Conservation (phyloP, 2,113 vertebrate species). For the Menidia beryllina region DNA sequence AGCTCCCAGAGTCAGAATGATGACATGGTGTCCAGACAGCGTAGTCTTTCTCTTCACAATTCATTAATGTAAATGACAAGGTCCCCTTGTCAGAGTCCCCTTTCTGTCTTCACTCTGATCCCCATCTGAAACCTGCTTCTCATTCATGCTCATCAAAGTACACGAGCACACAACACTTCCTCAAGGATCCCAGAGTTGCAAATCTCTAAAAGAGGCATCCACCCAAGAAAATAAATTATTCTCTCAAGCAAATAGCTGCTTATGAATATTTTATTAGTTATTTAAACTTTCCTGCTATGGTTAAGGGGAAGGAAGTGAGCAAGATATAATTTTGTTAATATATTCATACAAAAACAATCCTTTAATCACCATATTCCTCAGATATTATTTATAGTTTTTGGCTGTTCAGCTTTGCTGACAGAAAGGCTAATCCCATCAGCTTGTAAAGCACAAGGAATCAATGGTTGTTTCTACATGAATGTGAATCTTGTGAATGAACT, state of each 20-base stretch:
- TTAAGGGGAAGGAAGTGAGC: conserved; percentile 51
- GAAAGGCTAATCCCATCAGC: conserved; percentile 70
- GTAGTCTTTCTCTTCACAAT: conserved; percentile 74
- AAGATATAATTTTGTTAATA: conserved; percentile 69
- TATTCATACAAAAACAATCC: conserved; percentile 72
- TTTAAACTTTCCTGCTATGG: conserved; percentile 73
- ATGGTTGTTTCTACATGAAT: conserved; percentile 49
- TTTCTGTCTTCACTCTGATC: conserved; percentile 59
- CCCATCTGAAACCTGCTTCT: conserved; percentile 76
- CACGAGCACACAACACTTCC: conserved; percentile 68
- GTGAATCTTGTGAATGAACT: conserved; percentile 46
- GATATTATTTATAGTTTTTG: conserved; percentile 74
- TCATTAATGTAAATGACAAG: conserved; percentile 73
- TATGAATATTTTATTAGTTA: conserved; percentile 83
- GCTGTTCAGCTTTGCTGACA: conserved; percentile 68
- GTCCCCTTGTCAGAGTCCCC: conserved; percentile 62
- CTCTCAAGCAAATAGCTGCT: conserved; percentile 80
- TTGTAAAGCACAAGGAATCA: conserved; percentile 65
- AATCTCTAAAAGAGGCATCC: conserved; percentile 77
- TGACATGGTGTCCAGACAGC: conserved; percentile 72
- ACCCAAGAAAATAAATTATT: conserved; percentile 79
- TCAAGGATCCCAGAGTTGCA: conserved; percentile 68
- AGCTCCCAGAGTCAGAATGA: conserved; percentile 68
- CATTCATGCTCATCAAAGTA: conserved; percentile 81
- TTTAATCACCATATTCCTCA: conserved; percentile 73